phyloP scores from a whole-genome alignment of 2,888 invertebrate species.

The Stenurella melanura region DNA sequence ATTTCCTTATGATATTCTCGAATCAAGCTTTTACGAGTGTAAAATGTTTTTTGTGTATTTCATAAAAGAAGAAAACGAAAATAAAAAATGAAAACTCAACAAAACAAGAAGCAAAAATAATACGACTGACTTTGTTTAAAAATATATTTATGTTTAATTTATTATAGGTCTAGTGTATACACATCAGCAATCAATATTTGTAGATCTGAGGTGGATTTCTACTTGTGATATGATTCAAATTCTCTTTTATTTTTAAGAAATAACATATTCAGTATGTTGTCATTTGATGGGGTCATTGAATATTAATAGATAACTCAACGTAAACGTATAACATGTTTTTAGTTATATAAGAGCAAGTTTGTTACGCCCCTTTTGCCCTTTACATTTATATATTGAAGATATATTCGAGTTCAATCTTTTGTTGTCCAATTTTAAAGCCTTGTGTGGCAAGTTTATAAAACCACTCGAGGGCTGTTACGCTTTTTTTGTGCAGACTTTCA shows the following conservation, averaged over 20 bases:
- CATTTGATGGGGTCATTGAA: neutral
- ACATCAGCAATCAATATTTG: neutral
- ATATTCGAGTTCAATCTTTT: neutral
- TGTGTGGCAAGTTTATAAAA: neutral
- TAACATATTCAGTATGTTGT: neutral
- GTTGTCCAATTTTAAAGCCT: neutral
- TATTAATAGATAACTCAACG: neutral
- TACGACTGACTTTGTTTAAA: neutral
- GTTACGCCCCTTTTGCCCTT: neutral
- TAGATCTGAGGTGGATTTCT: neutral
- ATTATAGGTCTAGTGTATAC: neutral
- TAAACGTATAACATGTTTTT: neutral
- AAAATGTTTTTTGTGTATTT: neutral
- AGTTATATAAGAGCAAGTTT: constrained; percentile 1
- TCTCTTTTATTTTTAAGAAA: neutral
- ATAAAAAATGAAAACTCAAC: neutral
- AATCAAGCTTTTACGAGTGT: neutral
- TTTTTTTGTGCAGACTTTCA: neutral
- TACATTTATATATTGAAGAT: neutral
- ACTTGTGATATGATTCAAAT: neutral
- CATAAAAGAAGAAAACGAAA: neutral
- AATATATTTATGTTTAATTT: neutral
- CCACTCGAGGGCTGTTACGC: neutral
- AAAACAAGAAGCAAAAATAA: neutral
- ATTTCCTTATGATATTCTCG: neutral